Base-by-base conservation (phyloP, 2,888 invertebrate genomes). In the Lucinisca nassula region DNA sequence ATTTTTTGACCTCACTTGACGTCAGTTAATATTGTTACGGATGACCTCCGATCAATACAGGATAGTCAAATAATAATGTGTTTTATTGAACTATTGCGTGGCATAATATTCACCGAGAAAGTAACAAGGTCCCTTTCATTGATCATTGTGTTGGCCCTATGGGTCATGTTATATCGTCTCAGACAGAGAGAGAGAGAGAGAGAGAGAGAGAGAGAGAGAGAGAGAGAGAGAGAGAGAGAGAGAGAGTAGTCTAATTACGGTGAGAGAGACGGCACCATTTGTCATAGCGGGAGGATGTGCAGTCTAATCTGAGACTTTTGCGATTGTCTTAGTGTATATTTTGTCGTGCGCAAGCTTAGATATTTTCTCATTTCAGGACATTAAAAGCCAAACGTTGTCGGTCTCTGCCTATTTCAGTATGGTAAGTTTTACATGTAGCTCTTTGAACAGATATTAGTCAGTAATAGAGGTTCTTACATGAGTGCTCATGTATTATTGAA, bases 301-400 rank as follows among this genome's bases (percentile, higher is more conserved):
- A 51, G 37, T 30, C 35, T 38, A 27, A 0, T 72, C 72, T 4
- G 37, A 37, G 21, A 10, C n/a, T 37, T n/a, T 37, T 32, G 2
- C 35, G 35, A 24, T 51, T 17, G 17, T 4, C 3, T n/a, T 40
- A 14, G 6, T 14, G 24, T 30, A 24, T 49, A 55, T 30, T 51
- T 51, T 49, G 27, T 49, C 8, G 51, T 76, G 37, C 40, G 27
- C n/a, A 51, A 76, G 49, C 35, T 72, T 2, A 27, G 40, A 0
- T 67, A 30, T 30, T 12, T 67, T 35, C 35, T 35, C 35, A 24
- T 82, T 81, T 40, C 81, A 90, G 90, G 84, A 90, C 40, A 86
- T 90, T 30, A 86, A 83, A 81, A 83, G 82, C 37, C 90, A 90
- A 55, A 45, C 75, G 21, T 72, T 90, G 24, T 88, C 90, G 1